Evolutionary conservation across 1,140 invertebrate species (phyloP), one percentile per base, ranked within the genome.

Genomic region (Heliothis virescens): DNA sequence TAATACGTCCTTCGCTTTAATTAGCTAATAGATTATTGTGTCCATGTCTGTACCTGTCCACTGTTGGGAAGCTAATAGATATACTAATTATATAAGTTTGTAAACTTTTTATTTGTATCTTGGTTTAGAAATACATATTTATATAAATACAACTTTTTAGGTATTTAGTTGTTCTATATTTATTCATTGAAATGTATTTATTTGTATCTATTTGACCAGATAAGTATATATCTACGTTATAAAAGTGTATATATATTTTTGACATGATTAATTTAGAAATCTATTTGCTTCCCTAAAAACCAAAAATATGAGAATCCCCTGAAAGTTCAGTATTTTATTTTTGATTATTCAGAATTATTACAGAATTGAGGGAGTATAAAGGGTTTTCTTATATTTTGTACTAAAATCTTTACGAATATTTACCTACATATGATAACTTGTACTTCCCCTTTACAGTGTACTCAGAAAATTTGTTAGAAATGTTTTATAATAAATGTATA

Each of bases 1-100:
- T 93, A 93, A 93, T 83, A 88, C 89, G 90, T 93, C 92, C 90
- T 90, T 92, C 87, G 92, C 92, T 93, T 93, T 93, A 93, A 92
- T 87, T 92, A 92, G 90, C 72, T 86, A 73, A 89, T 91, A 92
- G 90, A 86, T 82, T 71, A 73, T 79, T 75, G 80, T 87, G 79
- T 87, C 84, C 85, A 83, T 80, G 53, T 78, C 69, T 71, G 79
- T 81, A 79, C 62, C 81, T 85, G 34, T 84, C 65, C 81, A 62
- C 65, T 75, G 71, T 78, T 63, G 65, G 65, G 80, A 62, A 85
- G 63, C 63, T 80, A 83, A 84, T 75, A 62, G 71, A 69, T 67
- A 13, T 41, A 18, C 21, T 59, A 10, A 52, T 50, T 48, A 62
- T 15, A 62, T 62, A 3, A 26, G 7, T 60, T 12, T 7, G 5